phyloP scores from a whole-genome alignment of 2,797 vertebrate species.

The Poeciliopsis presidionis region DNA sequence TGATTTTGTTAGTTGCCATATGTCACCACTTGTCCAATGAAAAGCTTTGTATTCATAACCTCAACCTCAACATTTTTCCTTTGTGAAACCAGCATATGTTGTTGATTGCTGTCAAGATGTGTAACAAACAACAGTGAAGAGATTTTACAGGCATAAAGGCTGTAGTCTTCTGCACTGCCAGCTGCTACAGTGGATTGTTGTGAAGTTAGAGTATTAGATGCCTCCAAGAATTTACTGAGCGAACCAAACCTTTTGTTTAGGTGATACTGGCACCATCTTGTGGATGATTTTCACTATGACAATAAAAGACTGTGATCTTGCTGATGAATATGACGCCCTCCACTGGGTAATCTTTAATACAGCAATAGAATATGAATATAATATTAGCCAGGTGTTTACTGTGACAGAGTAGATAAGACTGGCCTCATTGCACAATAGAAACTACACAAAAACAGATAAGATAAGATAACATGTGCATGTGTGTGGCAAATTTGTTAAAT shows the following conservation, averaged over 20 bases:
- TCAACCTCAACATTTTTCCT: not conserved
- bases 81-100: not conserved
- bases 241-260: not conserved
- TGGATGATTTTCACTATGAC: not conserved
- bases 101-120: not conserved
- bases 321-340: not conserved
- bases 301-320: not conserved
- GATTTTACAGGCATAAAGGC: not conserved
- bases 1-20: not conserved
- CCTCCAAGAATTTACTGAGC: not conserved
- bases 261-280: not conserved
- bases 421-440: not conserved
- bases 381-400: not conserved
- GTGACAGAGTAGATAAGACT: too few relatives aligned
- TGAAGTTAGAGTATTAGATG: not conserved
- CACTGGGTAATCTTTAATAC: not conserved
- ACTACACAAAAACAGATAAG: too few relatives aligned
- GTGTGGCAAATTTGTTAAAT: too few relatives aligned
- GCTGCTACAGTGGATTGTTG: not conserved
- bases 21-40: not conserved
- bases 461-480: too few relatives aligned
- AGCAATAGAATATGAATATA: not conserved
- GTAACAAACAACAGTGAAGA: not conserved
- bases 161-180: not conserved
- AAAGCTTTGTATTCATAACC: not conserved